A percentile compares a stretch with the other conserved stretches of the same genome.
These are phyloP conservation scores for Vesta saturnalis DNA, from an alignment of 2,888 invertebrate species.

Conservation along the genomic window DNA sequence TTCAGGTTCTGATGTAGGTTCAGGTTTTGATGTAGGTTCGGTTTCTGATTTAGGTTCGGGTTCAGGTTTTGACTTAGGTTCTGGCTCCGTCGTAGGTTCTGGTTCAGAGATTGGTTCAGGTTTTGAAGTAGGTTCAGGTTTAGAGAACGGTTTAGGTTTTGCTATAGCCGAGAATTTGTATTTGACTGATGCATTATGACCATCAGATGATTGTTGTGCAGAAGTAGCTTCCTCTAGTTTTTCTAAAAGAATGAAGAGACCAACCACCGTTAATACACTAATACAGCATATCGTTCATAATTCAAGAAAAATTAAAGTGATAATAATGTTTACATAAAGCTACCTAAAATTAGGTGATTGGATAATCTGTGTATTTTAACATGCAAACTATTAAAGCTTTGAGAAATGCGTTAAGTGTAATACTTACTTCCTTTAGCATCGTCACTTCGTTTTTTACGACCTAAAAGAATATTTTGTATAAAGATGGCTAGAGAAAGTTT, in stretches of 20 bases:
- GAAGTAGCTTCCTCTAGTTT: slow-evolving; percentile 50
- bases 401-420: neutral
- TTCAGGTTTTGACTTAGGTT: slow-evolving; percentile 58
- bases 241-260: slow-evolving; percentile 54
- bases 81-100: slow-evolving; percentile 62
- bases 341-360: too few relatives aligned
- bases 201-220: slow-evolving; percentile 42
- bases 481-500: too few relatives aligned
- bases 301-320: neutral
- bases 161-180: neutral
- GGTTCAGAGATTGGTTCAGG: slow-evolving; percentile 58
- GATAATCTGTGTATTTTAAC: too few relatives aligned
- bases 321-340: too few relatives aligned
- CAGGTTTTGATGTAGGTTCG: slow-evolving; percentile 61
- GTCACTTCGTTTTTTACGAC: slow-evolving; percentile 40
- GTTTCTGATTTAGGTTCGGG: slow-evolving; percentile 55
- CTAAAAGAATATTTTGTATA: slow-evolving; percentile 36
- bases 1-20: slow-evolving; percentile 60
- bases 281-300: neutral
- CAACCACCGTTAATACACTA: slow-evolving; percentile 52
- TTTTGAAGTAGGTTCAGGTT: slow-evolving; percentile 59
- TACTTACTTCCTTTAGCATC: slow-evolving; percentile 41
- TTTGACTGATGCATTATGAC: slow-evolving; percentile 8
- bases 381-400: neutral
- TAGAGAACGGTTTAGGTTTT: slow-evolving; percentile 46